Evolutionary conservation across 2,888 invertebrate species (phyloP).

Genomic region (Caenorhabditis auriculariae): DNA sequence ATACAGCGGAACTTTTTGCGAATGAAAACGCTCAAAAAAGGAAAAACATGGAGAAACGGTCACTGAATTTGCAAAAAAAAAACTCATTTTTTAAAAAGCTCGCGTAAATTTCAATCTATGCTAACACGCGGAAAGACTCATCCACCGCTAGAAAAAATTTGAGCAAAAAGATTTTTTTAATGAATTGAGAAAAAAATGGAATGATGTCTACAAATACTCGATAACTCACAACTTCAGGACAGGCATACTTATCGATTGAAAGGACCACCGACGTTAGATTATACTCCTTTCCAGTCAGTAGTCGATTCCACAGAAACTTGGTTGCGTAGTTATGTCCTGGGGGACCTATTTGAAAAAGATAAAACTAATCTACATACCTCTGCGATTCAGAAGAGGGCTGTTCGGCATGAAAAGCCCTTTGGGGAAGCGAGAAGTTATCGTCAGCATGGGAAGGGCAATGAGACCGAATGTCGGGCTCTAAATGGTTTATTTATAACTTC

Average conservation of each 20-base stretch:
- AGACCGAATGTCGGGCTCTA: constrained; percentile 54
- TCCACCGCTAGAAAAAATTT: too few species aligned
- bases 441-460: constrained; percentile 55
- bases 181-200: too few species aligned
- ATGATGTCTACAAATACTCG: too few species aligned
- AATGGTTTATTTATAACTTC: background rate
- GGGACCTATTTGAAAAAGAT: too few species aligned
- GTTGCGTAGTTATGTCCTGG: constrained; percentile 59
- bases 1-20: too few species aligned
- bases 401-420: constrained; percentile 50
- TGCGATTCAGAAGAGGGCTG: constrained; percentile 46
- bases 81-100: too few species aligned
- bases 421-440: constrained; percentile 60
- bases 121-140: too few species aligned
- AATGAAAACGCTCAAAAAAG: too few species aligned
- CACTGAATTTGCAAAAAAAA: too few species aligned
- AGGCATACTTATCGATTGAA: constrained; percentile 56
- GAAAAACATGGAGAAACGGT: too few species aligned
- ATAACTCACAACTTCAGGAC: constrained; percentile 51
- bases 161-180: too few species aligned
- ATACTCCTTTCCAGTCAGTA: constrained; percentile 58
- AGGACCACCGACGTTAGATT: constrained; percentile 56
- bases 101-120: too few species aligned
- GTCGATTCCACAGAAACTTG: constrained; percentile 60
- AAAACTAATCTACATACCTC: constrained; percentile 16